A percentile compares a stretch with the other conserved stretches of the same genome.
Conservation (phyloP, 1,140 invertebrate genomes). For the Anoplolepis gracilipes region DNA sequence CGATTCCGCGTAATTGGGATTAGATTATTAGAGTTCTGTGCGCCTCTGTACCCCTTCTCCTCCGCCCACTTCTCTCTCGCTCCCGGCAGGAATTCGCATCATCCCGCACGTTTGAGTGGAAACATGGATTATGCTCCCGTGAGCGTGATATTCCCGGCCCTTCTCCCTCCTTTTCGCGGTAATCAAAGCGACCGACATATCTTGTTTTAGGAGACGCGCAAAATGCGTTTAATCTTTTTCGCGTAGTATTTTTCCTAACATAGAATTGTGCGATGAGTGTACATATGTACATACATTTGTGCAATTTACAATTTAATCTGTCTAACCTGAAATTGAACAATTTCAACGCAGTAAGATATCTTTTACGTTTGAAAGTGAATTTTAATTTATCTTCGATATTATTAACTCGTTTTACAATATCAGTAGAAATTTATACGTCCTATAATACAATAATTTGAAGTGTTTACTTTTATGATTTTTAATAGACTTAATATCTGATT, state of each 20-base stretch:
- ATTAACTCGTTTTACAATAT: not conserved
- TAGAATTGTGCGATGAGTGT: slow-evolving; percentile 4
- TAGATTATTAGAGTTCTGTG: slow-evolving; percentile 76
- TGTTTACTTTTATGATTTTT: not conserved
- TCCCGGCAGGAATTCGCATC: slow-evolving; percentile 60
- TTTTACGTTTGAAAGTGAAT: not conserved
- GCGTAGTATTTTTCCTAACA: not conserved
- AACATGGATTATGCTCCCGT: slow-evolving; percentile 28
- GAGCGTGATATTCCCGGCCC: slow-evolving; percentile 30
- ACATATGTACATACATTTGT: not conserved
- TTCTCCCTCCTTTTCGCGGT: not conserved
- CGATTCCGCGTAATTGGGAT: slow-evolving; percentile 78
- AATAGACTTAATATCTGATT: not conserved
- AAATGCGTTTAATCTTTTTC: slow-evolving; percentile 29
- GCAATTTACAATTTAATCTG: slow-evolving; percentile 24
- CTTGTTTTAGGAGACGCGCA: slow-evolving; percentile 31
- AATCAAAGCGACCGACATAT: slow-evolving; percentile 32
- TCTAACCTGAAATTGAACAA: not conserved
- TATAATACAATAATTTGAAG: not conserved
- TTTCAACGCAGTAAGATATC: not conserved
- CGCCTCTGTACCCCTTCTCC: not conserved
- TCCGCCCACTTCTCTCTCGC: slow-evolving; percentile 40
- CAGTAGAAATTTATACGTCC: not conserved
- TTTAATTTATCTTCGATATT: not conserved
- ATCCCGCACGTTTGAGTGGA: slow-evolving; percentile 34